A percentile compares a stretch with the other conserved stretches of the same genome.
These are phyloP conservation scores for Leptobrachium leishanense DNA, from an alignment of 2,113 vertebrate genomes.

Conservation along the genomic window DNA sequence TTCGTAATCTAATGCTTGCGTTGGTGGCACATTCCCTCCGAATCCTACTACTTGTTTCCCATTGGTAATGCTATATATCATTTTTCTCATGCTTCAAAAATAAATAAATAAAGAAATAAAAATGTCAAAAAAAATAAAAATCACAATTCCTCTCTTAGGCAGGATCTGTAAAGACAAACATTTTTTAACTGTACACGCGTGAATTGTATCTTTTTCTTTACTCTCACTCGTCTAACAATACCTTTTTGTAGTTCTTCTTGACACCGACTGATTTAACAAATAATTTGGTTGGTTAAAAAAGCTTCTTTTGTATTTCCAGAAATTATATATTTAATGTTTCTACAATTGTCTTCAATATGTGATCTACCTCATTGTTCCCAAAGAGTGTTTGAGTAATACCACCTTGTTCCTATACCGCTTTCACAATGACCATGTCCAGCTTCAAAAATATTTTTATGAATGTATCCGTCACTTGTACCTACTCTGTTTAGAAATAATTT, in stretches of 20 bases:
- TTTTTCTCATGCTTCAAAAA: background rate
- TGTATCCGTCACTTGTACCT: background rate
- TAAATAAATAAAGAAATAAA: background rate
- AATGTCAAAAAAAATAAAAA: no score
- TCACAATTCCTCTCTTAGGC: background rate
- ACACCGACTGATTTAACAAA: background rate
- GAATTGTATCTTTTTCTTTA: no score
- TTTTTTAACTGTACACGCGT: background rate
- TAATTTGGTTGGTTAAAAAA: no score
- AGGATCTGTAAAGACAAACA: background rate
- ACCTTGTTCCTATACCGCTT: no score
- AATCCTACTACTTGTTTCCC: background rate
- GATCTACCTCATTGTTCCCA: constrained; percentile 89
- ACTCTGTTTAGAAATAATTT: background rate
- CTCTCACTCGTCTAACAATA: no score
- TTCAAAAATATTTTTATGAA: background rate
- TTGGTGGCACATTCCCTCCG: background rate
- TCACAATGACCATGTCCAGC: background rate
- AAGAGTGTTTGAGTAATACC: constrained; percentile 57
- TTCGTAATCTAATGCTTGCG: background rate
- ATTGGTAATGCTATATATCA: background rate
- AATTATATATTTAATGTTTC: constrained; percentile 7
- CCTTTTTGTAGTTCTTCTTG: background rate
- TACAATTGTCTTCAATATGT: constrained; percentile 59
- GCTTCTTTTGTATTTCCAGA: background rate